Evolutionary conservation across 1,140 invertebrate genomes (phyloP).

Genomic region (Bombyx mandarina): DNA sequence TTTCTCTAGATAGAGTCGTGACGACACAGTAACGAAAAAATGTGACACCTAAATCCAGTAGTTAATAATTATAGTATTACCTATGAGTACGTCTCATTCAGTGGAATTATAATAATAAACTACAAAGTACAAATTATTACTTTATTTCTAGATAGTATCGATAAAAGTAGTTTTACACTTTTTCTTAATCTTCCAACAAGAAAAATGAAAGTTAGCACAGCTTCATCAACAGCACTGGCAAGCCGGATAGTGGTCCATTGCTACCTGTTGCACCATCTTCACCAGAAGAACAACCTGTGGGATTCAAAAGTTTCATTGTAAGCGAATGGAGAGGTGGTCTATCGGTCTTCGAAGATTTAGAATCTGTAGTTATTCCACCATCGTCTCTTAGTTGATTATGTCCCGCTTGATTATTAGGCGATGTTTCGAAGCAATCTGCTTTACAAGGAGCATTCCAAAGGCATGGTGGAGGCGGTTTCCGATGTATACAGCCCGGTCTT

Average conservation of each 20-base stretch:
- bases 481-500: constrained; percentile 44
- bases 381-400: constrained; percentile 27
- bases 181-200: constrained; percentile 28
- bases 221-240: constrained; percentile 55
- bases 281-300: constrained; percentile 42
- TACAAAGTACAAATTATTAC: constrained; percentile 10
- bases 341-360: neutral
- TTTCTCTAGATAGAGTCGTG: too few species aligned
- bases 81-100: too few species aligned
- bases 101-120: neutral
- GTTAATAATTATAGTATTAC: too few species aligned
- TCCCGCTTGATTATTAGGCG: constrained; percentile 30
- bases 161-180: constrained; percentile 23
- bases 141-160: constrained; percentile 5
- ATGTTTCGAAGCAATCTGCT: constrained; percentile 48
- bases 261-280: constrained; percentile 14
- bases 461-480: constrained; percentile 45
- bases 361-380: constrained; percentile 9
- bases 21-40: too few species aligned
- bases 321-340: neutral
- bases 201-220: constrained; percentile 34
- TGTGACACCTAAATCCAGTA: too few species aligned
- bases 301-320: constrained; percentile 33
- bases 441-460: constrained; percentile 47
- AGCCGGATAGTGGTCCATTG: constrained; percentile 23